Base-by-base conservation (phyloP, 2,888 invertebrate genomes). In the Lasioglossum villosulum region DNA sequence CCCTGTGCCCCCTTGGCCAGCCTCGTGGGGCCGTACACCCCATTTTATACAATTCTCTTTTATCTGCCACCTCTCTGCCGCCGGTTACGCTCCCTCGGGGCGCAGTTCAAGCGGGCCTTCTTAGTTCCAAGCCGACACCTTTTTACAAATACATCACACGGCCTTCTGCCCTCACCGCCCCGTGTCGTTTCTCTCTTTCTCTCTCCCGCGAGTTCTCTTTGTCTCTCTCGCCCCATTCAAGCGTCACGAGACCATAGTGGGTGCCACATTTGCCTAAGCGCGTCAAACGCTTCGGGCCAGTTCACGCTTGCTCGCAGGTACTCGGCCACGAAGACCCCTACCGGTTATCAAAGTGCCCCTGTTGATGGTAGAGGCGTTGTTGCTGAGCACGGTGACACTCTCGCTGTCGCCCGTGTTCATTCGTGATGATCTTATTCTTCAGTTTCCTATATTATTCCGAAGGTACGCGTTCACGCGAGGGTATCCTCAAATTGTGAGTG, bases 111-210 rank as follows among this genome's bases (percentile, higher is more conserved):
- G 91, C 93, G 92, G 90, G 91, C 90, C 93, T 94, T 91, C 94
- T 94, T 94, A 94, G 94, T 94, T 95, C 95, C 95, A 93, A 93
- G 92, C 95, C 94, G 94, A 94, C 94, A 94, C 95, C 95, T 95
- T 94, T 95, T 95, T 95, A 95, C 94, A 95, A 95, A 95, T 94
- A 95, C 95, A 94, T 94, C 94, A 94, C 94, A 94, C 94, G 93
- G 94, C 93, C 93, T 93, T 93, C 91, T 93, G 93, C 90, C 86
- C 90, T 78, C 84, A 83, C 87, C 85, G 79, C 76, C 80, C 83
- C 80, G 73, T 82, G 70, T 74, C 72, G 42, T 75, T 81, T 68
- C 79, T 45, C 52, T n/a, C 34, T 23, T 27, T 30, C 75, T 34
- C 42, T 34, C 66, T 34, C 66, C 19, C 66, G 10, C 5, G 14